Percentiles rank a stretch among this genome's conserved stretches.
phyloP scores from a whole-genome alignment of 2,113 vertebrate species.

The Pelodiscus sinensis region DNA sequence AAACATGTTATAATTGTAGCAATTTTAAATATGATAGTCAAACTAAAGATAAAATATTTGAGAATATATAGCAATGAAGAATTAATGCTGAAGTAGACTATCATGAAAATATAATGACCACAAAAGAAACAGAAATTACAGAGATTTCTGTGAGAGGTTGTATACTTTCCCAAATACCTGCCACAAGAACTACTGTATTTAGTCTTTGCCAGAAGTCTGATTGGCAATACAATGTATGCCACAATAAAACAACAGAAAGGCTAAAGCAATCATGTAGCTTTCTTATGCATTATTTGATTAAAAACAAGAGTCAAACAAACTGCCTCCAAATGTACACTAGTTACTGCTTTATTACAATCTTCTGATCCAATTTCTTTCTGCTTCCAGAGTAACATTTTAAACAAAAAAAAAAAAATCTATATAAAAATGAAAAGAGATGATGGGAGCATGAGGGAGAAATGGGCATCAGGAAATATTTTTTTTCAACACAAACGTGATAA shows the following conservation, averaged over 20 bases:
- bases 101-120: not conserved
- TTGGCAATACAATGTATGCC: not conserved
- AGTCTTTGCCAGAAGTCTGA: not conserved
- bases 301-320: not conserved
- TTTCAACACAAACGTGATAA: not conserved
- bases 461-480: not conserved
- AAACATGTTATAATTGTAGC: not conserved
- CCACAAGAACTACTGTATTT: not conserved
- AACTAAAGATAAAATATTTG: not conserved
- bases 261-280: not conserved
- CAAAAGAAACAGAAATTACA: not conserved
- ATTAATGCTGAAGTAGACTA: not conserved
- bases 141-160: not conserved
- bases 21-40: not conserved
- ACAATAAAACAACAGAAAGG: not conserved
- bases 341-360: not conserved
- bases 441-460: not conserved
- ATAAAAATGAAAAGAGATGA: not conserved
- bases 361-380: not conserved
- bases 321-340: not conserved
- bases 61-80: not conserved
- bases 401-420: not conserved
- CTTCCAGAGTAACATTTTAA: not conserved
- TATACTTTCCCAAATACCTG: not conserved
- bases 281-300: not conserved